phyloP scores from a whole-genome alignment of 2,797 vertebrate genomes.

The Chaenodraco wilsoni region DNA sequence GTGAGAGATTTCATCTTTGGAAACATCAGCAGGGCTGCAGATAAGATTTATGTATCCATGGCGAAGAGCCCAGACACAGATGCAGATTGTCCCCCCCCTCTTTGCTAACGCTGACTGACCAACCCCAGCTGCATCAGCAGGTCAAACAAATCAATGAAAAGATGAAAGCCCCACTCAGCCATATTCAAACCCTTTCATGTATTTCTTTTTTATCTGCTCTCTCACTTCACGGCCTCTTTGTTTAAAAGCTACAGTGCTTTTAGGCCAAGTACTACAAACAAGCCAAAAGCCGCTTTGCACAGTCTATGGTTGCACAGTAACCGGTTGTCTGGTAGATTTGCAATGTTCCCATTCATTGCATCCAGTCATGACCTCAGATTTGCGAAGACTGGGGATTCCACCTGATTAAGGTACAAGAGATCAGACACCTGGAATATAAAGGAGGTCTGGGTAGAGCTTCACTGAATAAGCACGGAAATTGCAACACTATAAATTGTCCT shows the following conservation, averaged over 20 bases:
- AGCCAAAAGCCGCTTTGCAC: constrained; percentile 18
- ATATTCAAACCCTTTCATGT: constrained; percentile 51
- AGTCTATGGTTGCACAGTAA: constrained; percentile 20
- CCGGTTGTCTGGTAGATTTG: constrained; percentile 21
- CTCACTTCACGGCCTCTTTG: not conserved
- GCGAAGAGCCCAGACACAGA: constrained; percentile 53
- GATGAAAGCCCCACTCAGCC: constrained; percentile 60
- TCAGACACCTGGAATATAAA: not conserved
- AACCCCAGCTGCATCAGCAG: constrained; percentile 46
- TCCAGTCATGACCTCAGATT: constrained; percentile 1
- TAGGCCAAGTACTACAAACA: constrained; percentile 35
- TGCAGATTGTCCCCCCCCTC: not conserved
- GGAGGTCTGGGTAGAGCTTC: not conserved
- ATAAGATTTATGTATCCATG: constrained; percentile 69
- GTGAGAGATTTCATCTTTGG: constrained; percentile 55
- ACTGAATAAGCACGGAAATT: constrained; percentile 7
- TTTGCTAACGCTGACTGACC: constrained; percentile 29
- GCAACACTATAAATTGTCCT: not conserved
- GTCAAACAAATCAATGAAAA: constrained; percentile 67
- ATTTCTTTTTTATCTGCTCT: constrained; percentile 26
- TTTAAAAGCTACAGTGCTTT: constrained; percentile 1
- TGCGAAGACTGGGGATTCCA: not conserved
- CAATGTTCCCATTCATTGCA: not conserved
- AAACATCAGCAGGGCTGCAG: constrained; percentile 40
- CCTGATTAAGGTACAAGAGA: not conserved